Base-by-base conservation (phyloP, 2,888 invertebrate species). In the Muschampia plurimacula region DNA sequence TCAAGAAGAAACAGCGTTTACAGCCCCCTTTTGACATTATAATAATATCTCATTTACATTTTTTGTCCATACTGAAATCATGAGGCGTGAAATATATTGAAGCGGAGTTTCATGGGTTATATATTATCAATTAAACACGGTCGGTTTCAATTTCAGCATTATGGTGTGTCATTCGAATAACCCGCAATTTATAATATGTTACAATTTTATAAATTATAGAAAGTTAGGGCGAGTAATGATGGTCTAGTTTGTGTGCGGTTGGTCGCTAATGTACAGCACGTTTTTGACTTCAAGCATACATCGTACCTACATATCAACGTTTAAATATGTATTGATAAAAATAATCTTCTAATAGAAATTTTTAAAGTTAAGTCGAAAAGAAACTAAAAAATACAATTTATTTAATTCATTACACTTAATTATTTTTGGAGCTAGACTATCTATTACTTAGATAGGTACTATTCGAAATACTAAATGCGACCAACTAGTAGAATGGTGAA, bases 91-190 rank as follows among this genome's bases (percentile, higher is more conserved):
- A 92, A 92, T 91, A 88, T 90, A 89, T 90, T 88, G 89, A 86
- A 89, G 84, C 84, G 86, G 83, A 84, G 84, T 85, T 85, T 82
- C 81, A 84, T 85, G 83, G 82, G 84, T 86, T 88, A 90, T 93
- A 92, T 89, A 91, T 93, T 90, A 92, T 90, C 86, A 90, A 91
- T 92, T 92, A 88, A 84, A 81, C 83, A 89, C 87, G 90, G 88
- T 89, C 80, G 86, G 88, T 86, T 91, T 89, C 86, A 84, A 89
- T 89, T 89, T 88, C 79, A 81, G 80, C 83, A 87, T 89, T 87
- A 86, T 81, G 78, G 78, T 81, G 84, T 82, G 84, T 83, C 87
- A 87, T 90, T 89, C 85, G 83, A 86, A 82, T 83, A 83, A 85
- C 83, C 87, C 85, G 81, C 83, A 86, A 88, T 89, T 86, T 88